These are phyloP conservation scores for Manis pentadactyla DNA, from an alignment of 2,797 vertebrate species.

Conservation along the genomic window DNA sequence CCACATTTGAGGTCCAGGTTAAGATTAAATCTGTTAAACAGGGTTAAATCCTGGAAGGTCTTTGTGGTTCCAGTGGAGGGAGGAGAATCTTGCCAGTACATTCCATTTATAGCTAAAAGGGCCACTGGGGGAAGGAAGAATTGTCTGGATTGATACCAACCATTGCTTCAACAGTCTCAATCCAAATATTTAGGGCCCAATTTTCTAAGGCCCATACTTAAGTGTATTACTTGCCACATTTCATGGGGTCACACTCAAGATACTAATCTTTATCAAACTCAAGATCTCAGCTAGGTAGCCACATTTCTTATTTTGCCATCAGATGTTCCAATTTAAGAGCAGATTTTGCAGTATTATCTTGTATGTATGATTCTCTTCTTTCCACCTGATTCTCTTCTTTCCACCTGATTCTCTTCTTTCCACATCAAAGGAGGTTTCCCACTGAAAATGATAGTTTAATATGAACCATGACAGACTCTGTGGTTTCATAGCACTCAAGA, in stretches of 20 bases:
- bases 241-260: background rate
- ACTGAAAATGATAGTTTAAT: background rate
- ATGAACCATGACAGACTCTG: background rate
- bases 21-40: background rate
- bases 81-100: background rate
- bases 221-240: slow-evolving; percentile 1
- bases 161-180: background rate
- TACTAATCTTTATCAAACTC: background rate
- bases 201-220: background rate
- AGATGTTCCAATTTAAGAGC: background rate
- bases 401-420: background rate
- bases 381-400: background rate
- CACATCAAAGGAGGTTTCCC: background rate
- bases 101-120: background rate
- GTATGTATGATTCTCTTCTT: background rate
- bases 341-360: background rate
- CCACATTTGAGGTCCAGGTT: background rate
- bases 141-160: background rate
- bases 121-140: background rate
- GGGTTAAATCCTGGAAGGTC: background rate
- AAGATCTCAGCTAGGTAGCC: background rate
- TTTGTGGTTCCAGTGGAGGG: background rate
- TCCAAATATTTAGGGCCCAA: background rate
- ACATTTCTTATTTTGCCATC: slow-evolving; percentile 17
- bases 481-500: background rate